Evolutionary conservation across 2,113 vertebrate genomes (phyloP), one percentile per base, ranked within the genome.

Genomic region (Rafetus swinhoei): DNA sequence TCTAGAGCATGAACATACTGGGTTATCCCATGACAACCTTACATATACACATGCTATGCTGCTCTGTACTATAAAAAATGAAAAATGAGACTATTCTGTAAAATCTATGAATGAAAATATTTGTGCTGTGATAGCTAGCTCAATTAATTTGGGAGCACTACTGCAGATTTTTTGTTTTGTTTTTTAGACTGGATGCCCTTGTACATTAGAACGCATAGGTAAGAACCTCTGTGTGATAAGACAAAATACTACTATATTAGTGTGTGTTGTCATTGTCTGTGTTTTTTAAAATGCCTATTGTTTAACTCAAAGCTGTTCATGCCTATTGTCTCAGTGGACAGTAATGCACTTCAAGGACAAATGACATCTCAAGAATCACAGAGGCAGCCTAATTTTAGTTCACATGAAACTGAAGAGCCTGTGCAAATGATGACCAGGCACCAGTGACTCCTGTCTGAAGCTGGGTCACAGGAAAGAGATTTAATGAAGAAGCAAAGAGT

Each of bases 381-480:
- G 54, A 95, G 76, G 81, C 95, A 95, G 82, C 60, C 94, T 97
- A 96, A 94, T 94, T 97, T 96, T 97, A 96, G 96, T 95, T 87
- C 95, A 94, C 92, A 92, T 86, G 93, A 97, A 96, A 97, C 50
- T 74, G 79, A 97, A 96, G 94, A 97, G 35, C 88, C 88, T 81
- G 54, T 84, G 87, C 86, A 94, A 95, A 96, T 1, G 35, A 96
- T 89, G 90, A 95, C 62, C 55, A 94, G 94, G 89, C 84, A 94
- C 57, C 89, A 90, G 85, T 87, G 88, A 83, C 69, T 94, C 81
- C 62, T 82, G 55, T 90, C 88, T 96, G 82, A 22, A 93, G 84
- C 69, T 92, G 27, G 54, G 22, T 62, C 35, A 80, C 77, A 93
- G 74, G 95, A 95, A 93, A 76, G 22, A 14, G 62, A 92, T 83